Evolutionary conservation across 64 coral and sea anemone genomes (phyloP), one percentile per base, ranked within the genome.

Genomic region (Montipora capricornis): DNA sequence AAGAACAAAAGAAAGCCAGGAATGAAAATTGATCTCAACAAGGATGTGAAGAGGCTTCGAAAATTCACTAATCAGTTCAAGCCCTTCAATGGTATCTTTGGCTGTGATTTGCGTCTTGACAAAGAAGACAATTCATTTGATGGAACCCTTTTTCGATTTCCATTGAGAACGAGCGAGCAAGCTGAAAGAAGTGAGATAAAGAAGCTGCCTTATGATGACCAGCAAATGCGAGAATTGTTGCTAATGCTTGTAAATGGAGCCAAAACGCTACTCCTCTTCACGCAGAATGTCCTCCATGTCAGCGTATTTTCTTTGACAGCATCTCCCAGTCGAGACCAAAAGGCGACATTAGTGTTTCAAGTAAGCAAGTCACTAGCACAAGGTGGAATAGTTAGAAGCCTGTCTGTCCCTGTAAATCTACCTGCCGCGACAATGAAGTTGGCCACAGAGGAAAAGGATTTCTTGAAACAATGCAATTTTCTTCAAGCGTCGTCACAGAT

Each of bases 1-100:
- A 78, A 51, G 20, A 87, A 94, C 29, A 98, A 98, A 64, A 92
- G 20, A 22, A 87, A 87, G 52, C 93, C 87, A 50, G 87, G 94
- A 50, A 47, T 95, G 4, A 95, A 91, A 0, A 22, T 22, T 22
- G 22, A 22, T 22, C 22, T 94, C 7, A 67, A 53, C 64, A 94
- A 91, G 69, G 94, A 89, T 47, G 58, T 46, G 14, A 22, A 82
- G 83, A 91, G 84, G 47, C 49, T 87, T 2, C 73, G 74, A 29
- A 95, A 68, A 44, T 75, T 92, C 15, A 46, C 46, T 29, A 92
- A 95, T 46, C 94, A 95, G 12, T 92, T 95, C 20, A 95, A 95
- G 77, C 95, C 95, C 4, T 97, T 82, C 45, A 97, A 97, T 62
- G 95, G 92, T 6, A 94, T 97, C 49, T 97, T 97, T 83, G 95